These are phyloP conservation scores for Drosophila cardini DNA, from an alignment of 1,140 invertebrate species.

Conservation along the genomic window DNA sequence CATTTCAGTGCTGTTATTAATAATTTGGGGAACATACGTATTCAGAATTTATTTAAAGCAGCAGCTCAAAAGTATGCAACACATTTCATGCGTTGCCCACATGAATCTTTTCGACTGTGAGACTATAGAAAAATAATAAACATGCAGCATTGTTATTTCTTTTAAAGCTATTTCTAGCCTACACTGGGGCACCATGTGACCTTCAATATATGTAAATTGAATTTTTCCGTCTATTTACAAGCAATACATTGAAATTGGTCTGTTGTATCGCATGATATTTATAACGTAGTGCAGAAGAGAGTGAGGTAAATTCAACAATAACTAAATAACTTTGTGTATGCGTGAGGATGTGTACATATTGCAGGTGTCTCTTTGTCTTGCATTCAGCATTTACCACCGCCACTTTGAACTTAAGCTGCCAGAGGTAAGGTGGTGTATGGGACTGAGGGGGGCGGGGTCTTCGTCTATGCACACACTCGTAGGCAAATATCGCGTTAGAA, in stretches of 20 bases:
- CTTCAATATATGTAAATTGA: slow-evolving; percentile 34
- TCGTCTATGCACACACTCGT: slow-evolving; percentile 9
- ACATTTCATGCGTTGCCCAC: slow-evolving; percentile 2
- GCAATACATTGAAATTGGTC: background rate
- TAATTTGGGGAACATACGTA: too few relatives aligned
- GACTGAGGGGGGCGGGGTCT: slow-evolving; percentile 7
- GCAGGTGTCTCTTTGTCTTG: slow-evolving; percentile 33
- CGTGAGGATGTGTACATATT: slow-evolving; percentile 29
- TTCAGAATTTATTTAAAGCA: background rate
- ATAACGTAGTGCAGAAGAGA: slow-evolving; percentile 39
- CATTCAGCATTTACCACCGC: slow-evolving; percentile 18
- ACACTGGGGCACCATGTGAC: slow-evolving; percentile 3
- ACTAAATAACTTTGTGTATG: slow-evolving; percentile 44
- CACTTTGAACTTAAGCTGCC: slow-evolving; percentile 48
- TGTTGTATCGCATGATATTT: slow-evolving; percentile 23
- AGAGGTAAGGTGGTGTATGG: background rate
- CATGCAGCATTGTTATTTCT: background rate
- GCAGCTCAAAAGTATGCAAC: slow-evolving; percentile 26
- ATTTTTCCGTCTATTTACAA: slow-evolving; percentile 5
- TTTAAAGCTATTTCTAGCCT: slow-evolving; percentile 19
- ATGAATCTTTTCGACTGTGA: slow-evolving; percentile 7
- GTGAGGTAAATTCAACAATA: slow-evolving; percentile 32
- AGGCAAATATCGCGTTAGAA: slow-evolving; percentile 57
- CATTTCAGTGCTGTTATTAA: background rate
- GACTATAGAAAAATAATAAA: slow-evolving; percentile 3